Base-by-base conservation (phyloP, 2,113 vertebrate species). In the Oreocharis arfaki region DNA sequence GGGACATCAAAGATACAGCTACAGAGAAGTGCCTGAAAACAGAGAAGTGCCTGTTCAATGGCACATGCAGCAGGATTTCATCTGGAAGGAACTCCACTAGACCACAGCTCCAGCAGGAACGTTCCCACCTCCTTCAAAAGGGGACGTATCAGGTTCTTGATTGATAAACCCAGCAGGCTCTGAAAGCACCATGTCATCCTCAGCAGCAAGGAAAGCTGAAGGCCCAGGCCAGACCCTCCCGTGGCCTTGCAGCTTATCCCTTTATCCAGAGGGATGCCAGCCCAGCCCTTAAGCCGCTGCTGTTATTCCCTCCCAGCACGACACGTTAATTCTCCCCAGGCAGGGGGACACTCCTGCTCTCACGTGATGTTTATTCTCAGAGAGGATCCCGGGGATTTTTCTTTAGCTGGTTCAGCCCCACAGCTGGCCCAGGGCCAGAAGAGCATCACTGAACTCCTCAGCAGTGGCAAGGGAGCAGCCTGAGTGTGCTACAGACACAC, bases 381-480 rank as follows among this genome's bases (percentile, higher is more conserved):
- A 80, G 75, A 95, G 85, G 94, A 96, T 96, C 91, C 85, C 67
- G 3, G 83, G 92, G 96, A 93, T 86, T 87, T 87, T 52, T 81
- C 14, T 10, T 79, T 1, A 90, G 78, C 91, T 75, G 52, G 18
- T 68, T 74, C 47, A 59, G 87, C 35, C 81, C 71, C 17, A 84
- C 41, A 24, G 74, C 10, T 94, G 95, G 96, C 84, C 70, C 7
- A 27, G 32, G 5, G 94, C 96, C 94, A 89, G 73, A 3, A 46
- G 37, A 84, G 86, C 89, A 78, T 44, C 91, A 4, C 56, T 33
- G 71, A 75, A 9, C 71, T 39, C 7, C 86, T 30, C 10, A 10
- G 82, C 13, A 37, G 63, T 1, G 59, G 28, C 4, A 13, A 30
- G 35, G 47, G 60, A 67, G 57, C 35, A 11, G 91, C 73, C 22